These are phyloP conservation scores for Thalassophryne amazonica DNA, from an alignment of 2,797 vertebrate genomes.

Conservation along the genomic window DNA sequence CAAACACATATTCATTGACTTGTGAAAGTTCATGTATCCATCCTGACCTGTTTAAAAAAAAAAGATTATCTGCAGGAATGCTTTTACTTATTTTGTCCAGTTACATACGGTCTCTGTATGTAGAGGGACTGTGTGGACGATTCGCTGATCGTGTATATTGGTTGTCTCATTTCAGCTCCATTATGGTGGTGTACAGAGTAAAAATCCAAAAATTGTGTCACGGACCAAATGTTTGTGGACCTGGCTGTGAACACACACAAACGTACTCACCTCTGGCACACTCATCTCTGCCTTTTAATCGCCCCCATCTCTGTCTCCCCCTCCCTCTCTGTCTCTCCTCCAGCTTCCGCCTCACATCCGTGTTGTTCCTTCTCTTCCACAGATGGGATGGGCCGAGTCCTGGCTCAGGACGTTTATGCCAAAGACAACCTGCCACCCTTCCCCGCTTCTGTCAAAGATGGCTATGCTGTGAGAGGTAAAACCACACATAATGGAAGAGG, in stretches of 20 bases:
- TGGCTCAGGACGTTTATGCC: conserved; percentile 99
- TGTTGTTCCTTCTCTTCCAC: conserved; percentile 26
- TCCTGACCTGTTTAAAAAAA: too few relatives aligned
- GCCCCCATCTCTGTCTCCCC: conserved; percentile 15
- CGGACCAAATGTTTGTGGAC: too few relatives aligned
- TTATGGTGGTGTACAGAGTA: too few relatives aligned
- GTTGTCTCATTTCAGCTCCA: too few relatives aligned
- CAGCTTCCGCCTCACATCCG: conserved; percentile 12
- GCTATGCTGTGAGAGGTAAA: conserved; percentile 97
- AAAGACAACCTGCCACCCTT: conserved; percentile 99
- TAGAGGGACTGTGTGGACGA: too few relatives aligned
- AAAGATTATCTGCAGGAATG: too few relatives aligned
- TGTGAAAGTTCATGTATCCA: too few relatives aligned
- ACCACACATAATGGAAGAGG: background rate
- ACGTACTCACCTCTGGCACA: conserved; percentile 18
- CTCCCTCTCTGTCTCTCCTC: conserved; percentile 14
- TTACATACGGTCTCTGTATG: too few relatives aligned
- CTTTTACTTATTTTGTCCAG: too few relatives aligned
- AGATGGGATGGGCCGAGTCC: conserved; percentile 99
- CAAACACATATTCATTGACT: too few relatives aligned
- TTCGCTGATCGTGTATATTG: too few relatives aligned
- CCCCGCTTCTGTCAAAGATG: conserved; percentile 98
- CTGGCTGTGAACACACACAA: conserved; percentile 6
- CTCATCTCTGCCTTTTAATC: conserved; percentile 31
- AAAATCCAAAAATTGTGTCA: too few relatives aligned